These are phyloP conservation scores for Muscidifurax raptorellus DNA, from an alignment of 1,140 invertebrate genomes.

Conservation along the genomic window DNA sequence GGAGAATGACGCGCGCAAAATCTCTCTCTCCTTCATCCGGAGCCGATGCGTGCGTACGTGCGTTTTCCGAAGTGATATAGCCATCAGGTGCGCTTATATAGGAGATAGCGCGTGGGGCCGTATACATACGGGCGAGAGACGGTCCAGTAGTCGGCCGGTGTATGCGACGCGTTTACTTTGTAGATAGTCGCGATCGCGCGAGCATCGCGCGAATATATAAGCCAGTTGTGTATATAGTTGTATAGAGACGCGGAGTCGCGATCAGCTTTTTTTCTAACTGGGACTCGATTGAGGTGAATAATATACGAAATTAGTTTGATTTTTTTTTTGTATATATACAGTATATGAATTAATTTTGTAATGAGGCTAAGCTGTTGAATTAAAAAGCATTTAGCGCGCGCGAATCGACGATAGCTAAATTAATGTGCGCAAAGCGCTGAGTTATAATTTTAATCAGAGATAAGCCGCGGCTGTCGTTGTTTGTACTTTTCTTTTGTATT, in stretches of 20 bases:
- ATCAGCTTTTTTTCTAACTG: no score
- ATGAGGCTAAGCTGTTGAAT: no score
- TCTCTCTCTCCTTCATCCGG: no score
- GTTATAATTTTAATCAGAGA: background rate
- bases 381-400: no score
- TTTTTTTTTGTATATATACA: no score
- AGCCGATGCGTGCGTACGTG: background rate
- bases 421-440: background rate
- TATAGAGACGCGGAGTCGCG: background rate
- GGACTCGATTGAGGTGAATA: no score
- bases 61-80: background rate
- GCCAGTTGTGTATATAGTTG: background rate
- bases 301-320: no score
- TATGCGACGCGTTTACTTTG: background rate
- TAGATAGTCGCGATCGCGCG: constrained; percentile 23
- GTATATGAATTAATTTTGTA: no score
- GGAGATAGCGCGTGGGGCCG: background rate
- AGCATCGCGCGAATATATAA: background rate
- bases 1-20: background rate
- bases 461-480: background rate
- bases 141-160: constrained; percentile 9
- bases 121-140: background rate
- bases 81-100: background rate
- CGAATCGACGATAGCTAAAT: no score
- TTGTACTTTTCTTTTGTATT: background rate